Conservation (phyloP, 2,888 invertebrate genomes). For the Tinea semifulvella region DNA sequence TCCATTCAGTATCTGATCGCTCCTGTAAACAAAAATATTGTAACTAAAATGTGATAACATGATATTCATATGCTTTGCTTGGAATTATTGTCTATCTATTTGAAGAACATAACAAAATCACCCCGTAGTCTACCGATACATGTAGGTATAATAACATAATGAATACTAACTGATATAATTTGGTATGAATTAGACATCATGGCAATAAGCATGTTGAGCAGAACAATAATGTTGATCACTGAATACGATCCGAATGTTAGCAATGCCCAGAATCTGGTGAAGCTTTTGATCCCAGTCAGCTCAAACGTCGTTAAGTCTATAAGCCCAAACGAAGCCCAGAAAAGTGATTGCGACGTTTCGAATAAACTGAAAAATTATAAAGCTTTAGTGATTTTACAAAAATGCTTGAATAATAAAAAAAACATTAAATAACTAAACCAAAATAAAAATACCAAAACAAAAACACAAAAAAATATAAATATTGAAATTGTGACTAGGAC, state of each 20-base stretch:
- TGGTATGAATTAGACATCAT: conserved; percentile 99
- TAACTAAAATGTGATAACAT: too few relatives aligned
- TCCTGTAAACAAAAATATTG: conserved; percentile 68
- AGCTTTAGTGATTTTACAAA: too few relatives aligned
- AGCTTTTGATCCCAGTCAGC: conserved; percentile 92
- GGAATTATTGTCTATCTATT: too few relatives aligned
- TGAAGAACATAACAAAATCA: neutral
- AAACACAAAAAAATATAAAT: neutral
- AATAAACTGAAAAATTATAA: conserved; percentile 75
- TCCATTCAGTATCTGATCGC: conserved; percentile 96
- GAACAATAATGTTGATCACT: conserved; percentile 95
- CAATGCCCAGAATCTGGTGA: conserved; percentile 96
- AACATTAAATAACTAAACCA: too few relatives aligned
- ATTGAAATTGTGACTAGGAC: too few relatives aligned
- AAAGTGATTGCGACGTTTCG: conserved; percentile 96
- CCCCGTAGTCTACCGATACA: too few relatives aligned
- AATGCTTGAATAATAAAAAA: too few relatives aligned
- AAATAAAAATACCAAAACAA: too few relatives aligned
- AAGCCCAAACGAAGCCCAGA: conserved; percentile 98
- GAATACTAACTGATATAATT: conserved; percentile 89
- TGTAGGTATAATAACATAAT: too few relatives aligned
- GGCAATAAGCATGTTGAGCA: conserved; percentile 97
- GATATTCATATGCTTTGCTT: too few relatives aligned
- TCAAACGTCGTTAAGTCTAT: conserved; percentile 95
- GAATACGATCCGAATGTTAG: conserved; percentile 98